phyloP scores from a whole-genome alignment of 2,797 vertebrate genomes.

The Manis javanica region DNA sequence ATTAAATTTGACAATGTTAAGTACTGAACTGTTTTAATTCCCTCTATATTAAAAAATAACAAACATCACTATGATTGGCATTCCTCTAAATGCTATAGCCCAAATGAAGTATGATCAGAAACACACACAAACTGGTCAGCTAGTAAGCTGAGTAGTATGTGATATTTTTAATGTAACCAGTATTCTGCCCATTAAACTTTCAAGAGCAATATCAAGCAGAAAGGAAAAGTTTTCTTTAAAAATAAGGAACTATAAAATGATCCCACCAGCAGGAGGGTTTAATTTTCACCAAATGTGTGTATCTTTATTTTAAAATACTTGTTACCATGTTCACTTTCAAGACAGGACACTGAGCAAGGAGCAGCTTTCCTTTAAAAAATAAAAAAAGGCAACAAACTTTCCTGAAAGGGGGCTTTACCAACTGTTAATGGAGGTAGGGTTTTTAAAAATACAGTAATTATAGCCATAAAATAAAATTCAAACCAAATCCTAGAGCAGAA shows the following conservation, averaged over 20 bases:
- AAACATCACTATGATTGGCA: conserved; percentile 21
- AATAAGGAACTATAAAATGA: conserved; percentile 74
- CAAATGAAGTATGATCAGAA: conserved; percentile 64
- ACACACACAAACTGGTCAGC: conserved; percentile 49
- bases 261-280: conserved; percentile 79
- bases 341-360: conserved; percentile 88
- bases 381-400: conserved; percentile 83
- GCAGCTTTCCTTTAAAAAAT: conserved; percentile 84
- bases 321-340: conserved; percentile 86
- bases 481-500: conserved; percentile 82
- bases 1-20: conserved; percentile 42
- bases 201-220: conserved; percentile 63
- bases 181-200: conserved; percentile 58
- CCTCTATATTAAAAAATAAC: conserved; percentile 20
- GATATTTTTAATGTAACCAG: conserved; percentile 60
- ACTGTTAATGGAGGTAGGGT: conserved; percentile 87
- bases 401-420: conserved; percentile 87
- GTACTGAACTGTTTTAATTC: conserved; percentile 35
- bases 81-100: conserved; percentile 47
- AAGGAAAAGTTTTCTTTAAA: conserved; percentile 74
- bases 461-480: conserved; percentile 82
- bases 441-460: conserved; percentile 86
- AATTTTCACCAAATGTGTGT: conserved; percentile 76
- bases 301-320: conserved; percentile 83
- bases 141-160: conserved; percentile 46